These are phyloP conservation scores for Dendrocincla tyrannina DNA, from an alignment of 2,797 vertebrate genomes.

Conservation along the genomic window DNA sequence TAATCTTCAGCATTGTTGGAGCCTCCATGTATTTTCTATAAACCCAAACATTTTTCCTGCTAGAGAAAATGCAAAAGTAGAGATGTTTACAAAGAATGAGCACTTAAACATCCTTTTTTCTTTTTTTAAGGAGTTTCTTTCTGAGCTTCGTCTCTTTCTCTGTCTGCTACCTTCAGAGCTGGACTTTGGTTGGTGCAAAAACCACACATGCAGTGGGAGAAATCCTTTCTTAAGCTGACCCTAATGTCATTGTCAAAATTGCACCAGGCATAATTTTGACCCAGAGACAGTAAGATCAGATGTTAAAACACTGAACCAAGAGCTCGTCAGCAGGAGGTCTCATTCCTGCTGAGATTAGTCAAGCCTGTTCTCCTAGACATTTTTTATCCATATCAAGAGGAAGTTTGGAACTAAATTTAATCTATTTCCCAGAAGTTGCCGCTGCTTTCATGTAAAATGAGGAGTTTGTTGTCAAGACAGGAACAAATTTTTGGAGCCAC, in stretches of 20 bases:
- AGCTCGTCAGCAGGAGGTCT: constrained; percentile 7
- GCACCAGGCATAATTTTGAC: not conserved
- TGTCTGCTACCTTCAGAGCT: not conserved
- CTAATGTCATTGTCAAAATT: not conserved
- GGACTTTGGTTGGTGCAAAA: not conserved
- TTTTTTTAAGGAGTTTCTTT: not conserved
- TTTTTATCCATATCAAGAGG: constrained; percentile 37
- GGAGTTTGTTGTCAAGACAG: not conserved
- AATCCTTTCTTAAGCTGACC: not conserved
- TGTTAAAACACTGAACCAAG: constrained; percentile 13
- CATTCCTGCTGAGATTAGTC: not conserved
- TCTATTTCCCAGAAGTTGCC: constrained; percentile 18
- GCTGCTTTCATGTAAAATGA: not conserved
- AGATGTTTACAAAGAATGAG: not conserved
- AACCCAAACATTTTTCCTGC: not conserved
- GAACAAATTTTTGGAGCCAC: not conserved
- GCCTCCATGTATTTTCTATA: not conserved
- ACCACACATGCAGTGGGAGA: not conserved
- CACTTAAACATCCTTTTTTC: not conserved
- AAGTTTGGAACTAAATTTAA: constrained; percentile 5
- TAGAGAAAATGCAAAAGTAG: not conserved
- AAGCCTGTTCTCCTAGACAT: not conserved
- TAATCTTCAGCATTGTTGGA: not conserved
- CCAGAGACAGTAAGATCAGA: not conserved
- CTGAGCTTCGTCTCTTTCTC: not conserved